phyloP scores from a whole-genome alignment of 1,140 invertebrate species.

The Drosophila varians region DNA sequence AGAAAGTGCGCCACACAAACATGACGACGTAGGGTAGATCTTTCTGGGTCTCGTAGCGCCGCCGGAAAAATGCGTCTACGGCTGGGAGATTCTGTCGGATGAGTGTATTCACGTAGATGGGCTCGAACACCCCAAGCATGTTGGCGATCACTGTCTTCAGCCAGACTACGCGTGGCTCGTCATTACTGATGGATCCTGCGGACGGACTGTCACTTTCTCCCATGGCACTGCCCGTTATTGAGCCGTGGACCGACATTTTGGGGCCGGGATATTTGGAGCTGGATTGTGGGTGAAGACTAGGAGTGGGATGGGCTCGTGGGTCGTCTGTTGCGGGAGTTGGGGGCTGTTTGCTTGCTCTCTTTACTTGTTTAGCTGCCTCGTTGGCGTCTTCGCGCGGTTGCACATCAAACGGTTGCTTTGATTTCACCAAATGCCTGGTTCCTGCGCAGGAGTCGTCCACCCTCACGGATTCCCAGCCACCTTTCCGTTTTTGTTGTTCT shows the following conservation, averaged over 20 bases:
- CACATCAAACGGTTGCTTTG: conserved; percentile 53
- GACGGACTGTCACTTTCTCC: not conserved
- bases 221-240: not conserved
- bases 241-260: conserved; percentile 12
- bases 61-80: conserved; percentile 79
- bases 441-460: not conserved
- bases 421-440: conserved; percentile 32
- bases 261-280: conserved; percentile 20
- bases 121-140: conserved; percentile 72
- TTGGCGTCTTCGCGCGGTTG: conserved; percentile 36
- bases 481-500: conserved; percentile 52
- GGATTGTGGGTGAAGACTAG: conserved; percentile 1
- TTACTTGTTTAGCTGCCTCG: conserved; percentile 29
- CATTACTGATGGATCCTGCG: conserved; percentile 14
- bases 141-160: conserved; percentile 73
- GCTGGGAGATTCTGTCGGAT: conserved; percentile 49
- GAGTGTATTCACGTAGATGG: conserved; percentile 63
- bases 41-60: conserved; percentile 76
- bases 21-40: conserved; percentile 84
- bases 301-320: not conserved
- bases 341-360: conserved; percentile 24
- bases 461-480: conserved; percentile 20
- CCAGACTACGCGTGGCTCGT: conserved; percentile 70
- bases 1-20: conserved; percentile 85
- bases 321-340: not conserved